Evolutionary conservation across 2,888 invertebrate genomes (phyloP).

Genomic region (Sarcophaga rosellei): DNA sequence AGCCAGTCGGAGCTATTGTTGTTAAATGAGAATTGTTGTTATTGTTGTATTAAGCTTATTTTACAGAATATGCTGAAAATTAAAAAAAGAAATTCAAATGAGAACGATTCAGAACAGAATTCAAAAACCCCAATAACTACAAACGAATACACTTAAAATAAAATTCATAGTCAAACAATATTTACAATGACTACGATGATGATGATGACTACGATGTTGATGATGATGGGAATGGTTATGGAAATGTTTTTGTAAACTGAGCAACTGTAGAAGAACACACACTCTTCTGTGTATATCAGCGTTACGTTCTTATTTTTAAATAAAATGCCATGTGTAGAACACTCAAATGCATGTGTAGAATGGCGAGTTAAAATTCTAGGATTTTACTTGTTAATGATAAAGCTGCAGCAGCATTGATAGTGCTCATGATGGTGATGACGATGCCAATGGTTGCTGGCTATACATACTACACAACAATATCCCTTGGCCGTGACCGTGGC

Average conservation of each 20-base stretch:
- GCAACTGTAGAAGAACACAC: slow-evolving; percentile 55
- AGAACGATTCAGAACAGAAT: background rate
- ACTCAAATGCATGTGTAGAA: slow-evolving; percentile 15
- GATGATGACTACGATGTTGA: slow-evolving; percentile 2
- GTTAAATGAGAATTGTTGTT: background rate
- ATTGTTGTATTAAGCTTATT: slow-evolving; percentile 9
- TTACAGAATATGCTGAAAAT: slow-evolving; percentile 18
- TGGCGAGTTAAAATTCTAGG: slow-evolving; percentile 50
- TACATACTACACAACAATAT: slow-evolving; percentile 16
- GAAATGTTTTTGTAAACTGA: slow-evolving; percentile 54
- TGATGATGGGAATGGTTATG: slow-evolving; percentile 17
- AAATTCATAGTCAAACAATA: slow-evolving; percentile 57
- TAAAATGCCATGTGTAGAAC: background rate
- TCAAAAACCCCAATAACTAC: slow-evolving; percentile 49
- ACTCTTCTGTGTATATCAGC: background rate
- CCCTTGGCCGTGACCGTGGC: slow-evolving; percentile 67
- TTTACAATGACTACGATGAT: slow-evolving; percentile 15
- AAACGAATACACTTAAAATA: slow-evolving; percentile 57
- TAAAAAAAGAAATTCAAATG: background rate
- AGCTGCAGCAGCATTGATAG: background rate
- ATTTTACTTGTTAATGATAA: slow-evolving; percentile 49
- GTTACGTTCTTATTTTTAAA: background rate
- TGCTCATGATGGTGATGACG: slow-evolving; percentile 37
- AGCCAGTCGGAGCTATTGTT: background rate
- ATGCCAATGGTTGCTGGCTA: slow-evolving; percentile 16